Evolutionary conservation across 1,140 invertebrate species (phyloP), one percentile per base, ranked within the genome.

Genomic region (Dysdera silvatica): DNA sequence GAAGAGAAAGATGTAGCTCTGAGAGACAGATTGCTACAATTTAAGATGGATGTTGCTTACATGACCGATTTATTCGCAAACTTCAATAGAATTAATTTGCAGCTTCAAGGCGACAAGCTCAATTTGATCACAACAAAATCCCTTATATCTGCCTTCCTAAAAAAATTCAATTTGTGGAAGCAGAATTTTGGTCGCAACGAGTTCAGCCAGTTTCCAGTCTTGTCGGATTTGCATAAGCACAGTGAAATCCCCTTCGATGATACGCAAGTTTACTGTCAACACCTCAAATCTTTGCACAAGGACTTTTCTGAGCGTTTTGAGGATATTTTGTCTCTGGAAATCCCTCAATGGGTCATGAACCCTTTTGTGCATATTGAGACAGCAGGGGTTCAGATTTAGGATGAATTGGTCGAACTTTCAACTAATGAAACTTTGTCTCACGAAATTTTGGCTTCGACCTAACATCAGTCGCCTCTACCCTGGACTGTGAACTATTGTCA

Each of bases 301-400:
- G 41, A 45, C 2, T 45, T 69, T 23, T 53, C 10, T n/a, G n/a
- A n/a, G n/a, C n/a, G n/a, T n/a, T n/a, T 69, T 62, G 29, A 69
- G 35, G 62, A 68, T 45, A 5, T 14, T 45, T 45, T 45, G 7
- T 45, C n/a, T 3, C 2, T 7, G 2, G 12, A 20, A 32, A 60
- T 69, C 53, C 60, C 55, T 40, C 47, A 65, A 26, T 67, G n/a
- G n/a, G n/a, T 45, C 41, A 18, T 45, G 41, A 45, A 45, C 3
- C 41, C 41, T 45, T 45, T 45, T 45, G n/a, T 4, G 3, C 8
- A 45, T 4, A 45, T 45, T 18, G 4, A 62, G 3, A 55, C 45
- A 48, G 23, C 16, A 2, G 45, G 6, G 31, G 14, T 23, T 28
- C 23, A 33, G 20, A 16, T 35, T 18, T 26, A 26, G 40, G 28